These are phyloP conservation scores for Hartigia nigra DNA, from an alignment of 2,888 invertebrate species.

Conservation along the genomic window DNA sequence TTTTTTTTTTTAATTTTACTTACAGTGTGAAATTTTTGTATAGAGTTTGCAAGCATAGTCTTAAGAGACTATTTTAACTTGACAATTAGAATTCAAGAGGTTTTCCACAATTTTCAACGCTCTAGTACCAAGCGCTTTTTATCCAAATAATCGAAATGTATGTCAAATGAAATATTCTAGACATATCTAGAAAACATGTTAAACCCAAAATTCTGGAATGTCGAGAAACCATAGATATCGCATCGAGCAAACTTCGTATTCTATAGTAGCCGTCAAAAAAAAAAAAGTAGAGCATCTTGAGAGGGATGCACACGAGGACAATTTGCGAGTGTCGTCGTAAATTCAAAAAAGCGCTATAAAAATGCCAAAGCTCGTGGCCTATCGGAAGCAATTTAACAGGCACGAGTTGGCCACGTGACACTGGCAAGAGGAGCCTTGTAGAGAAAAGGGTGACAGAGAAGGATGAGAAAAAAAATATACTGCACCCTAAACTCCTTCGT, in stretches of 20 bases:
- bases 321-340: constrained; percentile 42
- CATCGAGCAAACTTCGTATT: background rate
- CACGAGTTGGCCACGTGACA: constrained; percentile 27
- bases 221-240: background rate
- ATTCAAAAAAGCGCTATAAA: constrained; percentile 39
- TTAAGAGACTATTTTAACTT: background rate
- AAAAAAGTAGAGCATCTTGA: background rate
- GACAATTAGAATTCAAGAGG: background rate
- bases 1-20: background rate
- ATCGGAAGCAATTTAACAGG: constrained; percentile 57
- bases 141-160: background rate
- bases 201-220: background rate
- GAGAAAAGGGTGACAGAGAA: background rate
- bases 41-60: background rate
- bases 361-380: constrained; percentile 41
- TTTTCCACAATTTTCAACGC: background rate
- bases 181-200: background rate
- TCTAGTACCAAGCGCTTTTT: too few species aligned
- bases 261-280: background rate
- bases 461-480: background rate
- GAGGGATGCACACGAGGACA: constrained; percentile 23
- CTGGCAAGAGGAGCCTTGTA: constrained; percentile 33
- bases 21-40: background rate
- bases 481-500: background rate
- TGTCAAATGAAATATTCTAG: background rate